phyloP scores from a whole-genome alignment of 1,140 invertebrate genomes.

The Bombus terrestris region DNA sequence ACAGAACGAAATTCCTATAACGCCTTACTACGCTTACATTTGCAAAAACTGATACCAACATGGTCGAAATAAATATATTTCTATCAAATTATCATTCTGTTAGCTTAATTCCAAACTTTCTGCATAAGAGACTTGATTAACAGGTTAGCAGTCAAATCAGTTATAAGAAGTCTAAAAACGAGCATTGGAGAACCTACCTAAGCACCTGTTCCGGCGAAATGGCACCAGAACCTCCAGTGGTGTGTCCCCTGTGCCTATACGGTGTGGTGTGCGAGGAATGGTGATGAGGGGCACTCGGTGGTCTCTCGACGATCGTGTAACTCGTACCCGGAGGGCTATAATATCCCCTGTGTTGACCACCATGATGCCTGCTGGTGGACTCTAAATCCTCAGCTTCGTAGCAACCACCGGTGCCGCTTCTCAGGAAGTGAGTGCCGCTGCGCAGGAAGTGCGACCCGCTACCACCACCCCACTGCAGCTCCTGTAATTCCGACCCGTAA shows the following conservation, averaged over 20 bases:
- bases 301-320: conserved; percentile 92
- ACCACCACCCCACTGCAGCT: conserved; percentile 83
- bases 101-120: background rate
- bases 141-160: background rate
- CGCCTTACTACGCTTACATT: background rate
- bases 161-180: background rate
- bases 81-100: background rate
- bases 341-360: conserved; percentile 78
- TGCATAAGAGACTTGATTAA: background rate
- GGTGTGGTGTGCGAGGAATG: conserved; percentile 84
- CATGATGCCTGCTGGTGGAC: conserved; percentile 65
- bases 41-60: background rate
- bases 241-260: conserved; percentile 83
- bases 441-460: conserved; percentile 76
- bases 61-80: background rate
- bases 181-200: conserved; percentile 66
- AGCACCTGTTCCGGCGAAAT: conserved; percentile 92
- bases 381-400: conserved; percentile 83
- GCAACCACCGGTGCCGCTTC: conserved; percentile 75
- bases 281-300: conserved; percentile 88
- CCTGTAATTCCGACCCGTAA: conserved; percentile 84
- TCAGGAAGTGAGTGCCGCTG: conserved; percentile 74
- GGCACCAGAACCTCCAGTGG: conserved; percentile 83
- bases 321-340: conserved; percentile 88
- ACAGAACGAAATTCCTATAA: too few relatives aligned